Base-by-base conservation (phyloP, 2,797 vertebrate genomes). In the Phrynocephalus vlangalii region DNA sequence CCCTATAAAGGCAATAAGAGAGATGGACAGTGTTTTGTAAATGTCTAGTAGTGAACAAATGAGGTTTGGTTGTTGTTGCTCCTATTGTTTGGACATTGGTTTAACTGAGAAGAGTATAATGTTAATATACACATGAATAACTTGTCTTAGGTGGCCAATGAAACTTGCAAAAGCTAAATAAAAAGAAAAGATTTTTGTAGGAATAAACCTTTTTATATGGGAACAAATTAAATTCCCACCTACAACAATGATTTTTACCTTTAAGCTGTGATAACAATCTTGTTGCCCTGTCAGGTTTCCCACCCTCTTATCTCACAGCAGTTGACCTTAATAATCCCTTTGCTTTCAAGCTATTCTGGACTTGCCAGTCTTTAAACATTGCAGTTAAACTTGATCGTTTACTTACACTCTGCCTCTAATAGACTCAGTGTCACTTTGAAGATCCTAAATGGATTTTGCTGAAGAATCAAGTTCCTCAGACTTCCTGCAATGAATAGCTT, bases 261-360 rank as follows among this genome's bases (percentile, higher is more conserved):
- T 93, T 93, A 96, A 94, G 67, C 38, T 89, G 56, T 91, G 92
- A 94, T 94, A 94, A 92, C 48, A 92, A 73, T 93, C 91, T 93
- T 92, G 82, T 78, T 93, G 66, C 22, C 68, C 11, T 94, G 90
- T 88, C 91, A 94, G 50, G n/a, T 92, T 94, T 89, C 90, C 94
- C 86, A 89, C 82, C 24, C 86, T 89, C 86, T 91, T 94, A 93
- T 93, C 78, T 91, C 78, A 76, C 50, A 89, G 60, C 72, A 88
- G 85, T 95, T 94, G 94, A 89, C 80, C 93, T 95, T 89, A 96
- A 94, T 90, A 94, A 93, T 90, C n/a, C 78, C 78, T 70, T 95
- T 66, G 84, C 75, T 95, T 96, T 95, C 84, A 92, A 94, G 86
- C 71, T 28, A 81, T 85, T 95, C 79, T 50, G 90, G 83, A 86